phyloP scores from a whole-genome alignment of 2,113 vertebrate genomes.

The Megaceryle maxima region DNA sequence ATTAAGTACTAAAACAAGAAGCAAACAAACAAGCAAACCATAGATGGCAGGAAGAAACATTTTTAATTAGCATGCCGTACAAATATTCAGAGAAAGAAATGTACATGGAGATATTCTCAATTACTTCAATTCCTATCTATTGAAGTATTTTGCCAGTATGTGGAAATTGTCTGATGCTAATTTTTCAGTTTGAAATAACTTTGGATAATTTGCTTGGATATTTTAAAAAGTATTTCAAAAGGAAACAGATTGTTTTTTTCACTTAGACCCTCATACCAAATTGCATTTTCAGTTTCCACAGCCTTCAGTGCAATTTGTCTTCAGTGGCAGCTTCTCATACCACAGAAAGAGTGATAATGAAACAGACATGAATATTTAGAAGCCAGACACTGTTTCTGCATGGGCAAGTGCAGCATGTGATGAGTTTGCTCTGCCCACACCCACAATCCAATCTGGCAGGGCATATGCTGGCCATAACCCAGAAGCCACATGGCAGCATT shows the following conservation, averaged over 20 bases:
- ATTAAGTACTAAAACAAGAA: not conserved
- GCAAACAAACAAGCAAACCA: not conserved
- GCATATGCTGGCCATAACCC: not conserved
- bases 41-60: not conserved
- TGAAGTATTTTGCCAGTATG: not conserved
- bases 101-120: not conserved
- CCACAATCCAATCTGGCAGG: not conserved
- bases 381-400: not conserved
- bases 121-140: not conserved
- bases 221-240: not conserved
- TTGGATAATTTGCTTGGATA: not conserved
- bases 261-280: not conserved
- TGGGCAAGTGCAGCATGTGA: not conserved
- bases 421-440: not conserved
- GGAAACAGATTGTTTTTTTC: not conserved
- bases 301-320: accelerated
- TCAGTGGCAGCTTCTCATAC: not conserved
- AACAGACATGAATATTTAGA: not conserved
- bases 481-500: accelerated
- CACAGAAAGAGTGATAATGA: not conserved
- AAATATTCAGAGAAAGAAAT: not conserved
- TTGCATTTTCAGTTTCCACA: not conserved
- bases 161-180: not conserved
- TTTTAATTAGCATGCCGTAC: not conserved
- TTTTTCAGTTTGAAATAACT: not conserved